Evolutionary conservation across 92 coral and sea anemone species (phyloP).

Genomic region (Umimayanthus chanpuru): DNA sequence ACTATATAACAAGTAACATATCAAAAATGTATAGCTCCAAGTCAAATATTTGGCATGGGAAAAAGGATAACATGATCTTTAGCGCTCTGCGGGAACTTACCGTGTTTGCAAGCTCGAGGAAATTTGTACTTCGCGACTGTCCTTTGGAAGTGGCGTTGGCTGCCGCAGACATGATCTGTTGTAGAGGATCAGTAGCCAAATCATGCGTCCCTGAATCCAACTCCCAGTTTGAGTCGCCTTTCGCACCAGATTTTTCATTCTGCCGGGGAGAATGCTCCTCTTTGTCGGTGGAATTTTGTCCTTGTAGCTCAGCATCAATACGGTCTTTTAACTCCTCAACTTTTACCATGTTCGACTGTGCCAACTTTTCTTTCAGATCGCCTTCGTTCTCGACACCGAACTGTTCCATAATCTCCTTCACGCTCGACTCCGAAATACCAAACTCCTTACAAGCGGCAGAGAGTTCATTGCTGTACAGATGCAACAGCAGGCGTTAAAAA

Average conservation of each 20-base stretch:
- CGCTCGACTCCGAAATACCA: conserved; percentile 64
- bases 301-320: conserved; percentile 14
- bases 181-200: conserved; percentile 70
- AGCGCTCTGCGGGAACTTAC: conserved; percentile 67
- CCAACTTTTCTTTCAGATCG: conserved; percentile 44
- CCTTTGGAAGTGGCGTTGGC: conserved; percentile 64
- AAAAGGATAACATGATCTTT: neutral
- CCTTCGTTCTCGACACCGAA: conserved; percentile 53
- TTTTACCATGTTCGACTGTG: conserved; percentile 30
- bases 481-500: conserved; percentile 46
- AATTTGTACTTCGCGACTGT: conserved; percentile 87
- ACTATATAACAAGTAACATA: neutral
- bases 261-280: conserved; percentile 48
- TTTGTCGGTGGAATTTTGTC: conserved; percentile 49
- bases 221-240: conserved; percentile 75
- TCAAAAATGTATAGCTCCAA: conserved; percentile 13
- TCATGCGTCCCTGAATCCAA: conserved; percentile 87
- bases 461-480: conserved; percentile 70
- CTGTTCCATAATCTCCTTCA: conserved; percentile 73
- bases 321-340: conserved; percentile 13
- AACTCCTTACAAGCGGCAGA: conserved; percentile 67
- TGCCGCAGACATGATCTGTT: conserved; percentile 88
- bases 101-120: conserved; percentile 96
- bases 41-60: neutral
- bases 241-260: conserved; percentile 68